These are phyloP conservation scores for Rhagophthalmus giganteus DNA, from an alignment of 2,888 invertebrate species.

Conservation along the genomic window DNA sequence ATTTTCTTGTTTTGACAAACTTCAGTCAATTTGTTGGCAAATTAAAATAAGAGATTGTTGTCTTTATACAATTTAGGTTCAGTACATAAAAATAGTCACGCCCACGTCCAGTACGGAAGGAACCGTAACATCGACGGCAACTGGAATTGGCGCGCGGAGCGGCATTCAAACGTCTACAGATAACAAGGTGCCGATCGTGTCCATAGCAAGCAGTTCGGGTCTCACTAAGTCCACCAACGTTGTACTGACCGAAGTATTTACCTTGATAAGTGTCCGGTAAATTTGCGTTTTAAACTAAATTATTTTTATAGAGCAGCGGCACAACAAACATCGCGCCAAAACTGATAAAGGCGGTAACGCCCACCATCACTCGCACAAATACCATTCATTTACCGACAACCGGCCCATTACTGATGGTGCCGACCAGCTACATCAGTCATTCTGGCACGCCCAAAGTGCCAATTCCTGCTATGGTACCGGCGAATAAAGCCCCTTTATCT, in stretches of 20 bases:
- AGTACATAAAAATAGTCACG: slow-evolving; percentile 72
- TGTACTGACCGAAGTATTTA: slow-evolving; percentile 44
- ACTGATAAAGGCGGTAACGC: slow-evolving; percentile 23
- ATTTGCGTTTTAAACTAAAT: background rate
- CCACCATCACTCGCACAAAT: slow-evolving; percentile 11
- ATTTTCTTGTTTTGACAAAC: too few species aligned
- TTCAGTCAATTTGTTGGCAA: too few species aligned
- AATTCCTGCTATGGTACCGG: slow-evolving; percentile 35
- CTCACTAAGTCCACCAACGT: slow-evolving; percentile 37
- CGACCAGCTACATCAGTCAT: slow-evolving; percentile 62
- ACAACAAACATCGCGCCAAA: slow-evolving; percentile 27
- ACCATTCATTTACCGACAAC: slow-evolving; percentile 36
- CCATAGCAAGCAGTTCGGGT: slow-evolving; percentile 28
- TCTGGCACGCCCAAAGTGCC: slow-evolving; percentile 43
- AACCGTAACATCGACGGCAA: slow-evolving; percentile 43
- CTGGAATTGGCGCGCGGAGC: slow-evolving; percentile 17
- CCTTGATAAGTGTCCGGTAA: too few species aligned
- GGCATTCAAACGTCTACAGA: slow-evolving; percentile 22
- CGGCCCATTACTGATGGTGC: slow-evolving; percentile 62
- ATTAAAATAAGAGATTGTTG: too few species aligned
- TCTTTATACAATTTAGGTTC: slow-evolving; percentile 57
- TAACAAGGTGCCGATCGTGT: slow-evolving; percentile 29
- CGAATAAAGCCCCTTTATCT: slow-evolving; percentile 14
- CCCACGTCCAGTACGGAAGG: slow-evolving; percentile 48
- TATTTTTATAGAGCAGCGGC: slow-evolving; percentile 7